Evolutionary conservation across 2,113 vertebrate species (phyloP).

Genomic region (Xenopus borealis): DNA sequence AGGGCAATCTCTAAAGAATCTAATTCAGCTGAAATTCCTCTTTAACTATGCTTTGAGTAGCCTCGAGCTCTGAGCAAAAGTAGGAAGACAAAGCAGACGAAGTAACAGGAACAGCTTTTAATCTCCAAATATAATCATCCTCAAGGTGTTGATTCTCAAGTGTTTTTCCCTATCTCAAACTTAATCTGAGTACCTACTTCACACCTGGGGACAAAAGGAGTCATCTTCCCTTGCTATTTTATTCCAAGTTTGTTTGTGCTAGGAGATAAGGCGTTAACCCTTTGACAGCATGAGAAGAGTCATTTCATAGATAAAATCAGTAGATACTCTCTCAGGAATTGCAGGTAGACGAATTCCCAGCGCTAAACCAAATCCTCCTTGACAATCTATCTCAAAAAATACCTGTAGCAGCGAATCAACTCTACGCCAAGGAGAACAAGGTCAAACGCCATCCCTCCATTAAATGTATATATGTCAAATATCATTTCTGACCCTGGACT

Average conservation of each 20-base stretch:
- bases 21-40: not conserved
- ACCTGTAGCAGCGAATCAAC: not conserved
- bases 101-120: constrained; percentile 12
- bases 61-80: constrained; percentile 20
- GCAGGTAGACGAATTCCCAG: constrained; percentile 14
- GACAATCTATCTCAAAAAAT: not conserved
- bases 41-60: constrained; percentile 8
- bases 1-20: too few relatives aligned
- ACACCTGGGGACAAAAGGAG: constrained; percentile 39
- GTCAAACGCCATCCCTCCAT: too few relatives aligned
- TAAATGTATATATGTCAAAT: too few relatives aligned
- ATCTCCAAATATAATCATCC: constrained; percentile 42
- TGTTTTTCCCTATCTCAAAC: constrained; percentile 39
- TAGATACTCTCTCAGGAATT: not conserved
- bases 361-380: not conserved
- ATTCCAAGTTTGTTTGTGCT: constrained; percentile 34
- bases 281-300: constrained; percentile 17
- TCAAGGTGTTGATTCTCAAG: constrained; percentile 44
- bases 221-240: constrained; percentile 35
- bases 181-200: constrained; percentile 39
- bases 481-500: too few relatives aligned
- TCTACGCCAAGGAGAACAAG: too few relatives aligned
- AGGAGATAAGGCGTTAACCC: constrained; percentile 33
- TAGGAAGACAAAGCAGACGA: constrained; percentile 9
- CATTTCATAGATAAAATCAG: constrained; percentile 11